phyloP scores from a whole-genome alignment of 2,888 invertebrate species.

The Caenorhabditis macrosperma region DNA sequence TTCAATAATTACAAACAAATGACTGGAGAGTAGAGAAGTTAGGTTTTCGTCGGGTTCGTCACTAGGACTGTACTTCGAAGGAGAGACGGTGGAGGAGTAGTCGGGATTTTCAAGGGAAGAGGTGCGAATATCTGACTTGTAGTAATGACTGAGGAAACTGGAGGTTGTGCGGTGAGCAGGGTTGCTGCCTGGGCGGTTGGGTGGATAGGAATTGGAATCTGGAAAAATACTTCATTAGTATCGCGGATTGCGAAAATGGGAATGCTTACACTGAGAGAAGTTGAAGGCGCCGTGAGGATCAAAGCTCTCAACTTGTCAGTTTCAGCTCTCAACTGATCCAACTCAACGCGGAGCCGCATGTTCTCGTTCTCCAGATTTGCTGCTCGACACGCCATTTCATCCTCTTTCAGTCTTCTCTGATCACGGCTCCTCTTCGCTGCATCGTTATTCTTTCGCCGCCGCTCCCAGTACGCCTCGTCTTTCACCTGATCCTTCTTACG shows the following conservation, averaged over 20 bases:
- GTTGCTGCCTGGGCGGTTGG: slow-evolving; percentile 8
- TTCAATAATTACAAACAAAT: slow-evolving; percentile 44
- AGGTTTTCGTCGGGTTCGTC: slow-evolving; percentile 50
- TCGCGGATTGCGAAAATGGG: too few relatives aligned
- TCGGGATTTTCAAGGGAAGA: slow-evolving; percentile 55
- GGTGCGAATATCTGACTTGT: slow-evolving; percentile 59
- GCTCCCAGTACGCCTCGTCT: slow-evolving; percentile 91
- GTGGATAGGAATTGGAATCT: slow-evolving; percentile 45
- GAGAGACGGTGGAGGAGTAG: slow-evolving; percentile 56
- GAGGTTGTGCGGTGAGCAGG: slow-evolving; percentile 7
- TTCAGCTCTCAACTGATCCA: slow-evolving; percentile 64
- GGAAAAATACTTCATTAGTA: neutral
- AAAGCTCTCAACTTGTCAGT: slow-evolving; percentile 63
- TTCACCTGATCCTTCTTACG: slow-evolving; percentile 80
- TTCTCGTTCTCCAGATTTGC: slow-evolving; percentile 91
- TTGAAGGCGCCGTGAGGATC: slow-evolving; percentile 56
- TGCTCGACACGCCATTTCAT: slow-evolving; percentile 91
- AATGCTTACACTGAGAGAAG: slow-evolving; percentile 46
- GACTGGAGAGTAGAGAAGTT: neutral
- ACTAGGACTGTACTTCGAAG: slow-evolving; percentile 63
- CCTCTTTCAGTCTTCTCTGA: slow-evolving; percentile 88
- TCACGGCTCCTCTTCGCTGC: slow-evolving; percentile 96
- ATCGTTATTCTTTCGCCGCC: slow-evolving; percentile 92
- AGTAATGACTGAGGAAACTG: slow-evolving; percentile 59
- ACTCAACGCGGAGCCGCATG: slow-evolving; percentile 82